A percentile compares a stretch with the other conserved stretches of the same genome.
Evolutionary conservation across 2,113 vertebrate species (phyloP).

Genomic region (Ascaphus truei): DNA sequence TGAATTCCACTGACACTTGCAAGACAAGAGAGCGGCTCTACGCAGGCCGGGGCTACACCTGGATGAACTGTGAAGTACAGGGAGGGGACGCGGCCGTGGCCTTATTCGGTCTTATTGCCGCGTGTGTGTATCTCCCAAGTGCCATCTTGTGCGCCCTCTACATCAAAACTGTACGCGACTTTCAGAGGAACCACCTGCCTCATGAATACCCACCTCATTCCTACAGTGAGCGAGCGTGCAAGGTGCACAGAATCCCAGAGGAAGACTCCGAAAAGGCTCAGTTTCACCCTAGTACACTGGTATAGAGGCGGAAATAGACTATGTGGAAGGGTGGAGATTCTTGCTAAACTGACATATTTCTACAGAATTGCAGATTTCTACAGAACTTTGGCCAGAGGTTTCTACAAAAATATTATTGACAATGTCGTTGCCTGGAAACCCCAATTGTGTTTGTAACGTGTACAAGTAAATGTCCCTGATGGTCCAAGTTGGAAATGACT

Average conservation of each 20-base stretch:
- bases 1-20: slow-evolving; percentile 77
- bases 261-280: rapidly evolving
- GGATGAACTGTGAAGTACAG: slow-evolving; percentile 75
- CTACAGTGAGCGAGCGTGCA: neutral
- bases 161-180: slow-evolving; percentile 39
- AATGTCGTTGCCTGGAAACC: too few relatives aligned
- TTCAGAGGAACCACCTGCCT: rapidly evolving
- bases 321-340: neutral
- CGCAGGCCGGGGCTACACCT: slow-evolving; percentile 68
- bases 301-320: slow-evolving; percentile 34
- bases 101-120: slow-evolving; percentile 63
- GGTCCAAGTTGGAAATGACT: too few relatives aligned
- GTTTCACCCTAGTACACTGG: slow-evolving; percentile 38
- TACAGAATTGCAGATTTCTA: too few relatives aligned
- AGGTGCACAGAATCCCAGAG: rapidly evolving
- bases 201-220: neutral
- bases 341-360: too few relatives aligned
- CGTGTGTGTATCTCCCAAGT: slow-evolving; percentile 62
- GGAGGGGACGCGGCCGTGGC: slow-evolving; percentile 71
- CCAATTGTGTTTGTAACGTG: too few relatives aligned
- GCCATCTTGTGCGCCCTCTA: slow-evolving; percentile 56
- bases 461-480: too few relatives aligned
- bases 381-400: too few relatives aligned
- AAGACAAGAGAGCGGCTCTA: slow-evolving; percentile 67
- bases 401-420: too few relatives aligned